Conservation (phyloP, 37 sponge, comb jelly and placozoan genomes). For the Tethya wilhelma region DNA sequence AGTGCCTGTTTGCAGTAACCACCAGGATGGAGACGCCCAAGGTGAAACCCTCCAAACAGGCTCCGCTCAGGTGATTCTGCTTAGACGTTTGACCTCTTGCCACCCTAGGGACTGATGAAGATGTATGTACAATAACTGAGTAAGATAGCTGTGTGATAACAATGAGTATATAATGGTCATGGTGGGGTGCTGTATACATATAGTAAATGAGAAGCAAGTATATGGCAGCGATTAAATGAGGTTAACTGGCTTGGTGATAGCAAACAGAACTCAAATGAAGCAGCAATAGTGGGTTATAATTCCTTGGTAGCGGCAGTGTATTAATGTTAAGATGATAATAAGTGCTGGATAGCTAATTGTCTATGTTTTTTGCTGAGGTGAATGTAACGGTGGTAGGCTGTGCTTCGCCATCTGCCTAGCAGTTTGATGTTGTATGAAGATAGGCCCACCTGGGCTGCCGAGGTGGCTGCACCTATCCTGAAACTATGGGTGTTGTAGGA, state of each 20-base stretch:
- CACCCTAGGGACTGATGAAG: not conserved
- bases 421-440: not conserved
- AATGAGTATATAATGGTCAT: no score
- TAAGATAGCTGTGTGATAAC: no score
- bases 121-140: not conserved
- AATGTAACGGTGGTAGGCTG: conserved; percentile 4
- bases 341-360: not conserved
- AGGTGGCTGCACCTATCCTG: no score
- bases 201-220: no score
- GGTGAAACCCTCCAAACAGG: not conserved
- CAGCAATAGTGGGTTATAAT: no score
- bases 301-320: no score
- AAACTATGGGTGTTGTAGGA: not conserved
- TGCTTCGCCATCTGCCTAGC: conserved; percentile 4
- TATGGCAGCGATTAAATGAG: no score
- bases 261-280: no score
- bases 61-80: not conserved
- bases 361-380: not conserved
- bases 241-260: no score
- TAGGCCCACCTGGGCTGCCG: not conserved
- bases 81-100: not conserved
- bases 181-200: no score
- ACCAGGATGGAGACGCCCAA: not conserved
- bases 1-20: no score
- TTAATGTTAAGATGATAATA: not conserved